Base-by-base conservation (phyloP, 2,888 invertebrate species). In the Chalcis sispes region DNA sequence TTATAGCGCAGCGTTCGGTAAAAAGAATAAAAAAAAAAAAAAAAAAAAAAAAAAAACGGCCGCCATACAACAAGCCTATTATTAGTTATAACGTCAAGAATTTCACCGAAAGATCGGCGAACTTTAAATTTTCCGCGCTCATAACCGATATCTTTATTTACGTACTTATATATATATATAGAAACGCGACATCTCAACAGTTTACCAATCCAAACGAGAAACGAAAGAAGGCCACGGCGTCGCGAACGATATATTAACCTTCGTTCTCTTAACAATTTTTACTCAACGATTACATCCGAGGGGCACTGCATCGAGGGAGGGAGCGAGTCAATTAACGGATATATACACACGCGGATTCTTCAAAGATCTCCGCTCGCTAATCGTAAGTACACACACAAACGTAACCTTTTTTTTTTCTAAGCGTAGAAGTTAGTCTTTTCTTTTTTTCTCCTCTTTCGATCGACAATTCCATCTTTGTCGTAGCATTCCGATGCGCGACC, bases 281-380 rank as follows among this genome's bases (percentile, higher is more conserved):
- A n/a, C n/a, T n/a, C n/a, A n/a, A n/a, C n/a, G n/a, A n/a, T n/a
- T n/a, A n/a, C n/a, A n/a, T n/a, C n/a, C n/a, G n/a, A n/a, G n/a
- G n/a, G n/a, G n/a, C n/a, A n/a, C n/a, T n/a, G n/a, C n/a, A n/a
- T n/a, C n/a, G n/a, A n/a, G n/a, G n/a, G n/a, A n/a, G n/a, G n/a
- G n/a, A n/a, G n/a, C 36, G 52, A 8, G 50, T 59, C 54, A 54
- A 71, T 71, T 62, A 71, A 62, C 71, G 72, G n/a, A 59, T n/a
- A n/a, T n/a, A n/a, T n/a, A n/a, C n/a, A n/a, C 29, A 40, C 54
- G 32, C 42, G 48, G 42, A 29, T 25, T 56, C 5, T 46, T 27
- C 36, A 70, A 42, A 70, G 50, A 59, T 23, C 40, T 2, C 23
- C 2, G 23, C 20, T 15, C 20, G 42, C n/a, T n/a, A n/a, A n/a